Evolutionary conservation across 2,113 vertebrate genomes (phyloP).

Genomic region (Gymnarchus niloticus): DNA sequence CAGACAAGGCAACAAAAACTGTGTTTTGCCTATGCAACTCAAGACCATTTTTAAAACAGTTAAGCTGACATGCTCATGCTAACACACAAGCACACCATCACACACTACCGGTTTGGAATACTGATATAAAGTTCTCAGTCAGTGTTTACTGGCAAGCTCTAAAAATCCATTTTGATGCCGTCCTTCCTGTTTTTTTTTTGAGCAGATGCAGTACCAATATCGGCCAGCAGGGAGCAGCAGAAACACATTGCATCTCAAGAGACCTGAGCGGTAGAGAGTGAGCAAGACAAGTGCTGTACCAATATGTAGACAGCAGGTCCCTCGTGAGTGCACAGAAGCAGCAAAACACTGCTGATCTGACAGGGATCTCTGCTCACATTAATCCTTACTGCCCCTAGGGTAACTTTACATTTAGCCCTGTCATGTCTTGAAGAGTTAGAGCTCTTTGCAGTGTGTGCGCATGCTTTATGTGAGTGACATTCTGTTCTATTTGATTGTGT

Average conservation of each 20-base stretch:
- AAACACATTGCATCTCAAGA: conserved; percentile 4
- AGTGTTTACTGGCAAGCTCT: too few species aligned
- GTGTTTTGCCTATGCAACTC: neutral
- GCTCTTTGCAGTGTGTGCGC: neutral
- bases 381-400: neutral
- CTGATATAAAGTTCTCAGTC: neutral
- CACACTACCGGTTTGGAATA: neutral
- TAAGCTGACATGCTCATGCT: too few species aligned
- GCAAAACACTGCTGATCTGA: neutral
- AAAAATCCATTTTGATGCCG: too few species aligned
- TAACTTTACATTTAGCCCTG: neutral
- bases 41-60: neutral
- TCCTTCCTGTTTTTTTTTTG: too few species aligned
- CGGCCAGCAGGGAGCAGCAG: conserved; percentile 34
- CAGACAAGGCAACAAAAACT: neutral
- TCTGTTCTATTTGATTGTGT: neutral
- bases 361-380: neutral
- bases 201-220: conserved; percentile 4
- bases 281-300: neutral
- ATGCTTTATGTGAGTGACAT: neutral
- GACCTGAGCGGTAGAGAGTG: neutral
- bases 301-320: neutral
- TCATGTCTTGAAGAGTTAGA: neutral
- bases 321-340: neutral
- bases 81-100: neutral